These are phyloP conservation scores for Spizaetus ornatus DNA, from an alignment of 2,113 vertebrate genomes.

Conservation along the genomic window DNA sequence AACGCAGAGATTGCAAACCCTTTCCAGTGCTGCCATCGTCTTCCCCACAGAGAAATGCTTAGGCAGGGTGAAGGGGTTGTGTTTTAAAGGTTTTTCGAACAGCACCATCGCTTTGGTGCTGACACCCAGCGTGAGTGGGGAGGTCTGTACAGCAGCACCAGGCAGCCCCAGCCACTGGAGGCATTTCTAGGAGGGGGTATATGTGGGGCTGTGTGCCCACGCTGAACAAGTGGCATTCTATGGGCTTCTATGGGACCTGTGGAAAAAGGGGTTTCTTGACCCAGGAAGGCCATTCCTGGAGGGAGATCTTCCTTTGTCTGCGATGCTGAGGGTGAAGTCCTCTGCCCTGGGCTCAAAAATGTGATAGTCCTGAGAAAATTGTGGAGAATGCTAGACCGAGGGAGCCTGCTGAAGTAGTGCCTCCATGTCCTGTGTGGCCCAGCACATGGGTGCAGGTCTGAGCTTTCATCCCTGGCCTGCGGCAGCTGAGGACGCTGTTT, in stretches of 20 bases:
- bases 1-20: background rate
- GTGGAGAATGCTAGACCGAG: background rate
- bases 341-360: background rate
- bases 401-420: background rate
- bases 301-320: background rate
- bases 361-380: background rate
- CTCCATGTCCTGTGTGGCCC: background rate
- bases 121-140: background rate
- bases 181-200: background rate
- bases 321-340: background rate
- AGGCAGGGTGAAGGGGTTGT: background rate
- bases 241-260: rapidly evolving
- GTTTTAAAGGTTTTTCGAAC: background rate
- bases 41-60: background rate
- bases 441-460: background rate
- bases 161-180: background rate
- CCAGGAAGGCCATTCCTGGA: background rate
- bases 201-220: background rate
- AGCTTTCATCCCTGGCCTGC: background rate
- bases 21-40: background rate
- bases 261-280: background rate
- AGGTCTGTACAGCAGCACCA: background rate
- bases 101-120: background rate
- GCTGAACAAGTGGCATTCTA: rapidly evolving
- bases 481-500: background rate